Base-by-base conservation (phyloP, 2,113 vertebrate species). In the Passer montanus region DNA sequence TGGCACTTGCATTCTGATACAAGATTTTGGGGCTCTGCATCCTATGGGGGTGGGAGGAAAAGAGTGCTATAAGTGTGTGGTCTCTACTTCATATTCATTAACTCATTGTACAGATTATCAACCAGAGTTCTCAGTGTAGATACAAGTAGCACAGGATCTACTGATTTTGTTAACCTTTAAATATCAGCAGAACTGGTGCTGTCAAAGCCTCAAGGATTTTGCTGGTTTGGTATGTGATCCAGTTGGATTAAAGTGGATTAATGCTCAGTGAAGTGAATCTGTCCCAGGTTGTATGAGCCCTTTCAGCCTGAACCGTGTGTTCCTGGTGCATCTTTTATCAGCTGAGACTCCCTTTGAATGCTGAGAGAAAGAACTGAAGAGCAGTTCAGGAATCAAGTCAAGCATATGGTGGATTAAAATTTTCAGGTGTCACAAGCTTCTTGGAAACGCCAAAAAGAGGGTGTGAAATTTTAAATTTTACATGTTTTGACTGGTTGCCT, bases 101-200 rank as follows among this genome's bases (percentile, higher is more conserved):
- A 53, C 35, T 90, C 23, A 7, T 35, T 80, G 75, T 80, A 63
- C 59, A 60, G 69, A 50, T 62, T 74, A 56, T 83, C 62, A 62
- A 64, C 35, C 9, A 1, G 39, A 87, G 46, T n/a, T 92, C 47
- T 66, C 60, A 11, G 5, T 35, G 66, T 35, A 72, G 43, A 17
- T 85, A 50, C 50, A 89, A 69, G 52, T 27, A 80, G 56, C 9
- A 5, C 60, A 58, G 83, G 79, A 92, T 81, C 92, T 87, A 18
- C 73, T 70, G 88, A 70, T 58, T 95, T 89, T 78, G 69, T 96
- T 94, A 96, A 84, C 85, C 60, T 92, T 96, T 90, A 90, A 81
- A 66, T 81, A 67, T 41, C 78, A 84, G 21, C 72, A 64, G 63
- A 63, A 31, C 41, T 46, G 53, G 22, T 84, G 60, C 85, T 92